These are phyloP conservation scores for Candoia aspera DNA, from an alignment of 2,113 vertebrate genomes.

Conservation along the genomic window DNA sequence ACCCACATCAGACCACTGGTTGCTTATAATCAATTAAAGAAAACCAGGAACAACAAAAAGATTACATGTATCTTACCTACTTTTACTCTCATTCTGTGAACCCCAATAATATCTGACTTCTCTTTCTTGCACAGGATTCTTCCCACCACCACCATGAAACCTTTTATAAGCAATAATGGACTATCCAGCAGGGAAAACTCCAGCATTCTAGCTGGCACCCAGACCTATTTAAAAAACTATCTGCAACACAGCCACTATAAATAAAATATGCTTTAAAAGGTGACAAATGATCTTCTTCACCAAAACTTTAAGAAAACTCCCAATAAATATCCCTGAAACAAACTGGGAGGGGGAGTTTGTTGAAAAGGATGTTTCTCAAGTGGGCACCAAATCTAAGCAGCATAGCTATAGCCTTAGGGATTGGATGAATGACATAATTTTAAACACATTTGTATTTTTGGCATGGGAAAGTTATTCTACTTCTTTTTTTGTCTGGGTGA, in stretches of 20 bases:
- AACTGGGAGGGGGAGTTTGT: not conserved
- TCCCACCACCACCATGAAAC: not conserved
- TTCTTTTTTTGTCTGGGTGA: fast-evolving
- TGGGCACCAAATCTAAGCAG: not conserved
- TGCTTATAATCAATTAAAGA: not conserved
- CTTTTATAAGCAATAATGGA: not conserved
- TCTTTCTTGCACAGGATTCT: not conserved
- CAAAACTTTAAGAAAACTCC: not conserved
- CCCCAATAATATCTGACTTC: not conserved
- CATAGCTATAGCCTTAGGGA: not conserved
- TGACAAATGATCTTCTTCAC: constrained; percentile 34
- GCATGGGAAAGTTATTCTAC: not conserved
- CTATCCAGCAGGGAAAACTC: not conserved
- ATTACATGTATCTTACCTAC: not conserved
- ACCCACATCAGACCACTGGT: not conserved
- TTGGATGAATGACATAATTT: not conserved
- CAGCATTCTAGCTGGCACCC: not conserved
- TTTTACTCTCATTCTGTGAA: not conserved
- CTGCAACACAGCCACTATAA: not conserved
- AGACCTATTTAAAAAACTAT: not conserved
- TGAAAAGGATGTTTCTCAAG: constrained; percentile 25
- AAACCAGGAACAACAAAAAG: not conserved
- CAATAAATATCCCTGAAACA: constrained; percentile 9
- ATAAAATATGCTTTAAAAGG: not conserved
- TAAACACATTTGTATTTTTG: not conserved